Evolutionary conservation across 1,140 invertebrate species (phyloP), one percentile per base, ranked within the genome.

Genomic region (Sipha flava): DNA sequence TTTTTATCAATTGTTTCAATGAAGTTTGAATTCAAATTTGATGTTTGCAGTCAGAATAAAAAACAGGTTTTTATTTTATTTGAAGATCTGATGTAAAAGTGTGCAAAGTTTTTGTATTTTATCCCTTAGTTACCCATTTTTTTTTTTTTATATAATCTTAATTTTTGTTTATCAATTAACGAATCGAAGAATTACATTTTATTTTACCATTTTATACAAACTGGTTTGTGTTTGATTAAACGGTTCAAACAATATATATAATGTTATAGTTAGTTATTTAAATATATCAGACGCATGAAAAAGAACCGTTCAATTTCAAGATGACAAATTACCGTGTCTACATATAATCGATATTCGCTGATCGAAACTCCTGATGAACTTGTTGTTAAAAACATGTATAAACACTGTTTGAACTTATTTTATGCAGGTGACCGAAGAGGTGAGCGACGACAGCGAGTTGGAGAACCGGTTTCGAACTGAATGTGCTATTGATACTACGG

Each of bases 381-480:
- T 16, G 34, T 29, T 31, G 34, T 31, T n/a, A 31, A 47, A 2
- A 10, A 34, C n/a, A 37, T 31, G 31, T 37, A 64, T 10, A 21
- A 66, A 16, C 64, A 43, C 31, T 37, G 34, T 18, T 23, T 45
- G 23, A 70, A 70, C 40, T 29, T 45, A 45, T 70, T 18, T 91
- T 89, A 85, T 88, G 89, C 12, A 92, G 82, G 40, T 80, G 70
- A 10, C 88, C 87, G 80, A 93, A 91, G 83, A 95, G 92, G 57
- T 89, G 89, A 3, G 90, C 87, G n/a, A 98, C 90, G 14, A 91
- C 88, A 12, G 94, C 89, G 83, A 97, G 86, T 59, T 77, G 49
- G 73, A 77, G 34, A 54, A 77, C 52, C 73, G 52, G 31, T 77
- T 77, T 54, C 73, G 73, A n/a, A 54, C 73, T n/a, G 47, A 77